Evolutionary conservation across 2,797 vertebrate genomes (phyloP).

Genomic region (Cygnus olor): DNA sequence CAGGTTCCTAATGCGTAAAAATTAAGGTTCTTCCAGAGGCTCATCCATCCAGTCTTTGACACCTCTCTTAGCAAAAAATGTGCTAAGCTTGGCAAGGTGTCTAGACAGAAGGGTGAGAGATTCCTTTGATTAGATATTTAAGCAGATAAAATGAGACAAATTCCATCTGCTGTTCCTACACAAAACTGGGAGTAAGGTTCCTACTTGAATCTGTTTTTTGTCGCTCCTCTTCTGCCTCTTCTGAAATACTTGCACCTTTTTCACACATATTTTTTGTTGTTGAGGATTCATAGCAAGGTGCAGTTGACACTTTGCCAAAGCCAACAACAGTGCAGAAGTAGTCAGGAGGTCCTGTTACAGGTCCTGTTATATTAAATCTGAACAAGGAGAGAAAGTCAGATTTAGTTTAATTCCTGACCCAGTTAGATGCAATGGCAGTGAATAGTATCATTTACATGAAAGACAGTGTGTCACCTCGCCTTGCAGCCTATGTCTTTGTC

Average conservation of each 20-base stretch:
- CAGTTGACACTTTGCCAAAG: rapidly evolving
- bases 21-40: neutral
- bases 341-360: rapidly evolving
- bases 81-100: neutral
- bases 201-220: neutral
- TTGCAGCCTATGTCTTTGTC: neutral
- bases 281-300: rapidly evolving
- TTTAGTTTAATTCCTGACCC: neutral
- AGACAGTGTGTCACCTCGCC: neutral
- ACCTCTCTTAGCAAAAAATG: neutral
- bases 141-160: neutral
- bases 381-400: neutral
- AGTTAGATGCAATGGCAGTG: neutral
- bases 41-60: neutral
- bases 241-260: neutral
- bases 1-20: neutral
- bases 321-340: neutral
- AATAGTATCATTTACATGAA: neutral
- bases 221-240: neutral
- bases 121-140: neutral
- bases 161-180: neutral
- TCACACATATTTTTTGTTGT: neutral
- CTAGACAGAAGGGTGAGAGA: neutral
- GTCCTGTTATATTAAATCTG: rapidly evolving
- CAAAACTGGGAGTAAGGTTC: neutral